phyloP scores from a whole-genome alignment of 2,113 vertebrate genomes.

The Aegypius monachus region DNA sequence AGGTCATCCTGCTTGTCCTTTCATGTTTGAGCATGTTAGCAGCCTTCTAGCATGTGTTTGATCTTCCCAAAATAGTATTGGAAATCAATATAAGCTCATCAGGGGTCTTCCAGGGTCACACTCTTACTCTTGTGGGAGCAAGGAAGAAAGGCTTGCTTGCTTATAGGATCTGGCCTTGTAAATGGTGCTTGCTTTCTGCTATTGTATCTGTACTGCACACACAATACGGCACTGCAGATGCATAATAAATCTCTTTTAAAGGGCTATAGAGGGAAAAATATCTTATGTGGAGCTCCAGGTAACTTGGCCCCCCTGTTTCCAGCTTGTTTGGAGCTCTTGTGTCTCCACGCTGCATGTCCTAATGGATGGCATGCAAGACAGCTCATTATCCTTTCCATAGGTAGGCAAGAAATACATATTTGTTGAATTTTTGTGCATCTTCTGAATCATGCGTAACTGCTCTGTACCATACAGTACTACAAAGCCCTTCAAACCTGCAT shows the following conservation, averaged over 20 bases:
- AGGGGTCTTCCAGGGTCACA: background rate
- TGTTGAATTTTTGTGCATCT: background rate
- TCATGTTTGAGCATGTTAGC: background rate
- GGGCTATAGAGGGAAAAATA: background rate
- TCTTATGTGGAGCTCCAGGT: background rate
- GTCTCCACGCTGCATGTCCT: rapidly evolving
- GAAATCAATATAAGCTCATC: background rate
- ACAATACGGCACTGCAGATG: background rate
- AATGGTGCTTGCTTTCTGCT: background rate
- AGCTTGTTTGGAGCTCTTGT: background rate
- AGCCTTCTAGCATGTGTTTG: background rate
- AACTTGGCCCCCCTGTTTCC: background rate
- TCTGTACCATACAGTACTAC: background rate
- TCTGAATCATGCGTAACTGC: background rate
- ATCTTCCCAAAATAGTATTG: background rate
- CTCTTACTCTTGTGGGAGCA: background rate
- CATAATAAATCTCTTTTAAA: background rate
- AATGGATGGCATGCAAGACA: rapidly evolving
- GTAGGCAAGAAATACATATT: rapidly evolving
- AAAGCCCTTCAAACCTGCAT: background rate
- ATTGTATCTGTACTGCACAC: background rate
- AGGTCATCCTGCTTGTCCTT: background rate
- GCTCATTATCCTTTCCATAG: rapidly evolving
- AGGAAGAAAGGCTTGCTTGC: background rate
- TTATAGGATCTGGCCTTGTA: background rate